These are phyloP conservation scores for Cephalopterus ornatus DNA, from an alignment of 2,113 vertebrate species.

Conservation along the genomic window DNA sequence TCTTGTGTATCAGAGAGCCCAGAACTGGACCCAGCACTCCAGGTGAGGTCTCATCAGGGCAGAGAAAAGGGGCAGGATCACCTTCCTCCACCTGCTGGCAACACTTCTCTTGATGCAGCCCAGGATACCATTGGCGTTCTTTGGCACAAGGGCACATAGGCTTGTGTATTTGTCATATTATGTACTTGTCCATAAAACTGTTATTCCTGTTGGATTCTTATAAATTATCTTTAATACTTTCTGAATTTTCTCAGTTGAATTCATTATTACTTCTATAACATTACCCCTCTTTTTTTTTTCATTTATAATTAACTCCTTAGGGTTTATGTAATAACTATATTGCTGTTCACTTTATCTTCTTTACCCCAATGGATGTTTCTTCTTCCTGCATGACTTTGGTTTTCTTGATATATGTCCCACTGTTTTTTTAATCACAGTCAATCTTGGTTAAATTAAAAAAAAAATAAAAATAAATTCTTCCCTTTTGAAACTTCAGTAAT, in stretches of 20 bases:
- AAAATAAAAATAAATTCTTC: neutral
- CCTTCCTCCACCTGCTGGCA: neutral
- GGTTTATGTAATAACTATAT: neutral
- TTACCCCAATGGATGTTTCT: neutral
- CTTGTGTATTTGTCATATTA: rapidly evolving
- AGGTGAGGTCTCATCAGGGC: neutral
- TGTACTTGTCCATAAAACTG: neutral
- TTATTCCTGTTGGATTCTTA: neutral
- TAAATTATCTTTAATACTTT: neutral
- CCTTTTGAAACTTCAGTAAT: neutral
- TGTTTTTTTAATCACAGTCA: neutral
- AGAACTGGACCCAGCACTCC: neutral
- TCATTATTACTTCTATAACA: neutral
- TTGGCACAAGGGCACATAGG: neutral
- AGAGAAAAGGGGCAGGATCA: neutral
- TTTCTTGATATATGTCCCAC: neutral
- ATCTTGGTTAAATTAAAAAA: neutral
- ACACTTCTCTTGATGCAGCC: neutral
- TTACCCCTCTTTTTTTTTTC: neutral
- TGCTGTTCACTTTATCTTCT: neutral
- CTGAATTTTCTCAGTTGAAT: neutral
- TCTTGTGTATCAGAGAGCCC: neutral
- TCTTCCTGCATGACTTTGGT: neutral
- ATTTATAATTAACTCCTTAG: neutral
- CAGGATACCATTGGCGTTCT: neutral